Base-by-base conservation (phyloP, 2,113 vertebrate genomes). In the Zosterops hypoxanthus region DNA sequence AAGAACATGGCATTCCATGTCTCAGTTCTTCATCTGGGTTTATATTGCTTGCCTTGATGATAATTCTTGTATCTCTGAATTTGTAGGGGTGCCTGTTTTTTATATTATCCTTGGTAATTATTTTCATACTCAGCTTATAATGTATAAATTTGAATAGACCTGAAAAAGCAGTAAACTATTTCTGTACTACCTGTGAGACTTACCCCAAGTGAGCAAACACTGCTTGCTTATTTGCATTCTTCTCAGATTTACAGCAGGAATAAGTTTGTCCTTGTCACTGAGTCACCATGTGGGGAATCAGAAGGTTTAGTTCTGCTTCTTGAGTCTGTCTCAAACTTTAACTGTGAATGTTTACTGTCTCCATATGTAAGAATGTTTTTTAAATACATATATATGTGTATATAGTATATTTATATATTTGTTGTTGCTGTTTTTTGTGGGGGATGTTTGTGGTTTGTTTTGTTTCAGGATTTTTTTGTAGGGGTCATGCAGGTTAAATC, bases 381-480 rank as follows among this genome's bases (percentile, higher is more conserved):
- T 8, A 26, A 15, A 24, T 22, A 5, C 50, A 6, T 42, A 19
- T 31, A 31, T 39, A 20, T 46, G 21, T 49, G 7, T 33, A 26
- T 31, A 39, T 39, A 39, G 15, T 22, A 7, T 36, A 36, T 36
- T 11, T 49, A 19, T 33, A 14, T 26, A 41, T 41, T 34, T 71
- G 25, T 24, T 55, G 8, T 20, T 41, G 24, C 31, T 42, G 15
- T 24, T 75, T 41, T 10, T 17, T 1, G 7, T 5, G 20, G 1
- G 5, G 6, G 2, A 10, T n/a, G 29, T 56, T 85, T 0, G 0
- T n/a, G 39, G n/a, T 55, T 78, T 60, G 6, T 10, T 57, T 50
- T 42, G 34, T 33, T 77, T 78, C 2, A 5, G 5, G 8, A 4
- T 70, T 36, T 82, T 57, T 41, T 42, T 5, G 5, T 53, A 21